A percentile compares a stretch with the other conserved stretches of the same genome.
Evolutionary conservation across 2,888 invertebrate genomes (phyloP).

Genomic region (Yponomeuta cagnagella): DNA sequence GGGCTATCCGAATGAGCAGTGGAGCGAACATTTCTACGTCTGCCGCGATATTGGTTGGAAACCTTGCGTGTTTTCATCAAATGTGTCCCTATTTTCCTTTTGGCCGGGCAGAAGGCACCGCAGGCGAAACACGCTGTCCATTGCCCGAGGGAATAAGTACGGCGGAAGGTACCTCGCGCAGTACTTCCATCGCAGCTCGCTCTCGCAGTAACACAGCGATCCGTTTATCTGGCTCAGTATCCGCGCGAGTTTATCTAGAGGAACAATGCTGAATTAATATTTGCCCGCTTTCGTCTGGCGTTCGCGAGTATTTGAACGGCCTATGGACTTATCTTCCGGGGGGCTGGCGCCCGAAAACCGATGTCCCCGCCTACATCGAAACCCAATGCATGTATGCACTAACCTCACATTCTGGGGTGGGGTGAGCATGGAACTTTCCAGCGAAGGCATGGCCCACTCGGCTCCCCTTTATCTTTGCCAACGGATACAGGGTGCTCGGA

Average conservation of each 20-base stretch:
- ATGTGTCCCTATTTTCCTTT: slow-evolving; percentile 39
- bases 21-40: slow-evolving; percentile 51
- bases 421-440: too few species aligned
- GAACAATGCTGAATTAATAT: neutral
- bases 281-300: neutral
- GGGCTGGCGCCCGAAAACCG: too few species aligned
- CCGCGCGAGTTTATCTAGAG: slow-evolving; percentile 41
- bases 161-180: slow-evolving; percentile 36
- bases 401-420: too few species aligned
- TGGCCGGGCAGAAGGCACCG: slow-evolving; percentile 37
- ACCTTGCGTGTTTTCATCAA: slow-evolving; percentile 71
- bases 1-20: too few species aligned
- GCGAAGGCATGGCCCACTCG: too few species aligned
- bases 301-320: too few species aligned
- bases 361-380: too few species aligned
- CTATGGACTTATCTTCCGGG: too few species aligned
- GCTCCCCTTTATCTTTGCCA: too few species aligned
- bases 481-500: too few species aligned
- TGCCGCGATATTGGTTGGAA: slow-evolving; percentile 58
- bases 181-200: slow-evolving; percentile 27
- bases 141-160: slow-evolving; percentile 43
- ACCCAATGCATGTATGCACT: too few species aligned
- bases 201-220: slow-evolving; percentile 24
- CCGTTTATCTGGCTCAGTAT: slow-evolving; percentile 38
- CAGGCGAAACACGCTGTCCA: slow-evolving; percentile 36